Percentiles rank a stretch among this genome's conserved stretches.
phyloP scores from a whole-genome alignment of 2,797 vertebrate genomes.

The Chelonia mydas region DNA sequence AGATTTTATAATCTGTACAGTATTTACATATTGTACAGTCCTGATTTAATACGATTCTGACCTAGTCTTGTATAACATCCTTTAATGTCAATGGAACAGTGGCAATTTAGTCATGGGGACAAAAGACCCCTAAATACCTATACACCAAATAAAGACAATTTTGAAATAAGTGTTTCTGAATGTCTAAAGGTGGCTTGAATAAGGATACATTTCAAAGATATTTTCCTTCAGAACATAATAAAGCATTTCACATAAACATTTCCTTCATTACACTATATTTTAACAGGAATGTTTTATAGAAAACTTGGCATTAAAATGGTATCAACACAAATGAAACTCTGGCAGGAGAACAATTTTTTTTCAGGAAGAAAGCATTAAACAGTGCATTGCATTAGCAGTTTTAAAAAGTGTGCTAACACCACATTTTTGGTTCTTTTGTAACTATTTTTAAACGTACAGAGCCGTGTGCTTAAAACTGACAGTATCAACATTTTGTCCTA shows the following conservation, averaged over 20 bases:
- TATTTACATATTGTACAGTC: not conserved
- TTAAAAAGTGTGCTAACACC: not conserved
- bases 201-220: not conserved
- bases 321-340: constrained; percentile 34
- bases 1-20: not conserved
- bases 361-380: not conserved
- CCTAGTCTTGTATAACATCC: not conserved
- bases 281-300: constrained; percentile 16
- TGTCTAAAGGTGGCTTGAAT: not conserved
- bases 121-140: not conserved
- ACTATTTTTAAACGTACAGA: not conserved
- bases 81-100: not conserved
- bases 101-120: not conserved
- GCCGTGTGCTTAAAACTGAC: not conserved
- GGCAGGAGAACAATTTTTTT: not conserved
- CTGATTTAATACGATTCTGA: not conserved
- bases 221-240: constrained; percentile 11
- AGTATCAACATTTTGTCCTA: not conserved
- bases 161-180: not conserved
- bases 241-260: constrained; percentile 57
- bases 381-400: not conserved
- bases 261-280: constrained; percentile 22
- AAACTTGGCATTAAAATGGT: constrained; percentile 44
- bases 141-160: not conserved
- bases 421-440: not conserved